Conservation (phyloP, 2,113 vertebrate genomes). For the Tapirus terrestris region DNA sequence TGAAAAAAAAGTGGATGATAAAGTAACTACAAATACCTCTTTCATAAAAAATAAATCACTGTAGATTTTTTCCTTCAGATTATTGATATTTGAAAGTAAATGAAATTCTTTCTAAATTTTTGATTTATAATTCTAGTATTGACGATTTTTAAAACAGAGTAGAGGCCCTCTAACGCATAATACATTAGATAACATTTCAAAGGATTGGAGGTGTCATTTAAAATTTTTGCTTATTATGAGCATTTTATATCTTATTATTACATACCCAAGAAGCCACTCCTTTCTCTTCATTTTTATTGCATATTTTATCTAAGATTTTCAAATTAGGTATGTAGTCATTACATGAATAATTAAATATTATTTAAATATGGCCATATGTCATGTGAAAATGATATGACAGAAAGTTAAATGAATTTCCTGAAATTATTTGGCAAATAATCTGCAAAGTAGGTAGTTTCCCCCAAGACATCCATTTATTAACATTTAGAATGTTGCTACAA, state of each 20-base stretch:
- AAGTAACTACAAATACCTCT: slow-evolving; percentile 82
- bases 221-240: slow-evolving; percentile 65
- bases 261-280: slow-evolving; percentile 46
- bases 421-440: not conserved
- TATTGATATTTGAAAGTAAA: slow-evolving; percentile 76
- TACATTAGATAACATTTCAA: slow-evolving; percentile 55
- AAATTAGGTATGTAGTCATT: slow-evolving; percentile 42
- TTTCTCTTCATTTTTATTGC: slow-evolving; percentile 51
- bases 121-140: slow-evolving; percentile 75
- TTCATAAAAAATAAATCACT: slow-evolving; percentile 79
- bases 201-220: slow-evolving; percentile 3
- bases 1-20: slow-evolving; percentile 79
- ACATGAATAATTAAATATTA: slow-evolving; percentile 50
- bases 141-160: slow-evolving; percentile 61
- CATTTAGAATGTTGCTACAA: not conserved
- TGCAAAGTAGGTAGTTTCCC: not conserved
- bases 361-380: not conserved
- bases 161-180: slow-evolving; percentile 1
- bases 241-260: slow-evolving; percentile 42
- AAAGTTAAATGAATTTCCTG: slow-evolving; percentile 47
- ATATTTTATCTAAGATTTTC: slow-evolving; percentile 61
- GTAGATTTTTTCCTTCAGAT: slow-evolving; percentile 74
- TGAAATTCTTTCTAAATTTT: slow-evolving; percentile 77
- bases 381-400: not conserved
- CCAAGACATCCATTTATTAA: not conserved